Evolutionary conservation across 2,888 invertebrate genomes (phyloP).

Genomic region (Drepanosiphum platanoidis): DNA sequence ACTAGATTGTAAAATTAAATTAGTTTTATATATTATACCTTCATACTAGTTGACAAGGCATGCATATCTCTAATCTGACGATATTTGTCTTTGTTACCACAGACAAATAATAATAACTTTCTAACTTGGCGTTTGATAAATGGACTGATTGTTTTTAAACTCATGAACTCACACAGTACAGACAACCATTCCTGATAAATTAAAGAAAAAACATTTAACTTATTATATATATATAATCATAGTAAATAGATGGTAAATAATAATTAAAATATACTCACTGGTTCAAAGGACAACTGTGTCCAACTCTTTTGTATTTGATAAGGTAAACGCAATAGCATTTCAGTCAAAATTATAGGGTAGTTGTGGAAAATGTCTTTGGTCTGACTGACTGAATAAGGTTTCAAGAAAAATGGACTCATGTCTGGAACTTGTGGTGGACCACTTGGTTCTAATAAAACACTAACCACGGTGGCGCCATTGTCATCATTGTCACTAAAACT

Average conservation of each 20-base stretch:
- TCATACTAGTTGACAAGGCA: slow-evolving; percentile 88
- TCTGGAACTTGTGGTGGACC: slow-evolving; percentile 86
- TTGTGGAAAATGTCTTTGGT: slow-evolving; percentile 92
- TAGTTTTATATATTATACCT: slow-evolving; percentile 68
- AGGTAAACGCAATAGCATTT: slow-evolving; percentile 91
- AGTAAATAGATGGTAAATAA: background rate
- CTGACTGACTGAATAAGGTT: slow-evolving; percentile 91
- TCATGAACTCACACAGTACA: slow-evolving; percentile 92
- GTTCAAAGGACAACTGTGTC: slow-evolving; percentile 66
- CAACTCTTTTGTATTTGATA: slow-evolving; percentile 70
- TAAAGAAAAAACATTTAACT: slow-evolving; percentile 9
- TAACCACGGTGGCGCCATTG: slow-evolving; percentile 67
- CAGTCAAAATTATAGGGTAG: slow-evolving; percentile 92
- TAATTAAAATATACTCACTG: slow-evolving; percentile 64
- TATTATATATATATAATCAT: background rate
- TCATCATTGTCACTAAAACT: slow-evolving; percentile 62
- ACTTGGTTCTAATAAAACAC: slow-evolving; percentile 83
- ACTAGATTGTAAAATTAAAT: background rate
- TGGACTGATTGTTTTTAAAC: slow-evolving; percentile 72
- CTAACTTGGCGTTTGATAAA: slow-evolving; percentile 89
- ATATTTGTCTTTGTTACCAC: slow-evolving; percentile 96
- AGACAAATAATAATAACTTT: slow-evolving; percentile 89
- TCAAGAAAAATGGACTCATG: slow-evolving; percentile 94
- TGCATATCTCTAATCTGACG: slow-evolving; percentile 93
- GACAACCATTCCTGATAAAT: slow-evolving; percentile 75